Evolutionary conservation across 2,888 invertebrate genomes (phyloP).

Genomic region (Lymantria dispar): DNA sequence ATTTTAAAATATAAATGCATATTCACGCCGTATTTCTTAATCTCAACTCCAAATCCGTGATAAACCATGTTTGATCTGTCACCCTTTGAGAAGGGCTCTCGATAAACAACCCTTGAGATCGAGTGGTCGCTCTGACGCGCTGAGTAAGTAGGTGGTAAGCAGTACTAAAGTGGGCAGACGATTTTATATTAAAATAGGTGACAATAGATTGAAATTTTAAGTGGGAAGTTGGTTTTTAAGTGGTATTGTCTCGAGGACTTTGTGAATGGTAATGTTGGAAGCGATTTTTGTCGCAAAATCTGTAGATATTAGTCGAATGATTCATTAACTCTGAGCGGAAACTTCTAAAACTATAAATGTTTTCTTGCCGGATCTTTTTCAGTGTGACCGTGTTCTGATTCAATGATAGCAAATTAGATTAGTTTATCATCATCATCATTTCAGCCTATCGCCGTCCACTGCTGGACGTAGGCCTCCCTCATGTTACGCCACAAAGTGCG

Average conservation of each 20-base stretch:
- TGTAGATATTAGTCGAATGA: too few species aligned
- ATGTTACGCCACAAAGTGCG: too few species aligned
- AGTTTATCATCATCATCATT: too few species aligned
- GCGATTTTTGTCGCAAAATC: too few species aligned
- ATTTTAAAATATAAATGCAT: slow-evolving; percentile 1
- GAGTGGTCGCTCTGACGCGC: slow-evolving; percentile 1
- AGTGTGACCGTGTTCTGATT: too few species aligned
- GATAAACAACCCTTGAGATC: neutral
- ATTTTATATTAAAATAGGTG: neutral
- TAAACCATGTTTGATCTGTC: slow-evolving; percentile 5
- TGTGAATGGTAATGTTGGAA: neutral
- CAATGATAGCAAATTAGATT: too few species aligned
- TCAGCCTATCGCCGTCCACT: too few species aligned
- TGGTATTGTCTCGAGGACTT: neutral
- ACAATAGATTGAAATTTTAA: slow-evolving; percentile 2
- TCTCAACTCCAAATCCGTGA: slow-evolving; percentile 4
- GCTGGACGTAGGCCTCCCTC: too few species aligned
- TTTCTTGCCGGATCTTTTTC: too few species aligned
- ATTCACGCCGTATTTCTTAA: neutral
- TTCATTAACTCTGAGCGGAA: too few species aligned
- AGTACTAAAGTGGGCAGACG: slow-evolving; percentile 1
- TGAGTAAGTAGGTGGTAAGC: slow-evolving; percentile 3
- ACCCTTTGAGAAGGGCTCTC: slow-evolving; percentile 1
- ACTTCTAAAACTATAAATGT: too few species aligned
- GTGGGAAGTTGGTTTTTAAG: neutral